A percentile compares a stretch with the other conserved stretches of the same genome.
These are phyloP conservation scores for Sebastes matsubarae DNA, from an alignment of 2,797 vertebrate genomes.

Conservation along the genomic window DNA sequence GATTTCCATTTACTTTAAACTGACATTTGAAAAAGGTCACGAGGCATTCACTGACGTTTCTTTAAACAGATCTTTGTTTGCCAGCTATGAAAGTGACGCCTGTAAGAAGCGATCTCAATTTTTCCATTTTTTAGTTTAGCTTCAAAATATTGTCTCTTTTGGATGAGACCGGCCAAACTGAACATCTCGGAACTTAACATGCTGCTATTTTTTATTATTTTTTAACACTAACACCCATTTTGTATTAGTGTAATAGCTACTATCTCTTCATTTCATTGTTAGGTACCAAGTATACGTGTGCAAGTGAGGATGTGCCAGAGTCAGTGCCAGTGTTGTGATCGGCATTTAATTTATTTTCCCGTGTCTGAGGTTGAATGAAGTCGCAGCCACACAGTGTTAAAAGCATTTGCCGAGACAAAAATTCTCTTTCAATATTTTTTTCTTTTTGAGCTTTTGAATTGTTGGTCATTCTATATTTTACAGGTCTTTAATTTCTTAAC, in stretches of 20 bases:
- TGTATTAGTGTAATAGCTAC: slow-evolving; percentile 9
- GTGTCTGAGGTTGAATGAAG: slow-evolving; percentile 41
- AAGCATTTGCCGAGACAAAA: slow-evolving; percentile 53
- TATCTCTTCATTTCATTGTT: slow-evolving; percentile 22
- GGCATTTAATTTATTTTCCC: slow-evolving; percentile 42
- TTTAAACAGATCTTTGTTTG: slow-evolving; percentile 5
- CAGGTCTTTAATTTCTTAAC: neutral
- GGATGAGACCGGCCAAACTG: slow-evolving; percentile 25
- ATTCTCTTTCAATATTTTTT: slow-evolving; percentile 12
- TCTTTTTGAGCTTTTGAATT: slow-evolving; percentile 7
- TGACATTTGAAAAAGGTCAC: slow-evolving; percentile 11
- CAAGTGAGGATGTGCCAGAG: slow-evolving; percentile 41
- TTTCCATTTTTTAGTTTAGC: neutral
- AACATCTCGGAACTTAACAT: slow-evolving; percentile 44
- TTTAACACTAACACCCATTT: slow-evolving; percentile 48
- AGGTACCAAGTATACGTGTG: slow-evolving; percentile 60
- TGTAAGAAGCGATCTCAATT: neutral
- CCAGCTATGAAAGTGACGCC: neutral
- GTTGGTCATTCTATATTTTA: neutral
- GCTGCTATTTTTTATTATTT: slow-evolving; percentile 59
- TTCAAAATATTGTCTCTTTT: slow-evolving; percentile 3
- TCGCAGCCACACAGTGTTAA: slow-evolving; percentile 58
- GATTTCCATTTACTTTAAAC: slow-evolving; percentile 30
- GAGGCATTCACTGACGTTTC: slow-evolving; percentile 33
- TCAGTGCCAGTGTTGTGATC: slow-evolving; percentile 40